Conservation (phyloP, 2,113 vertebrate species). For the Eolophus roseicapilla region DNA sequence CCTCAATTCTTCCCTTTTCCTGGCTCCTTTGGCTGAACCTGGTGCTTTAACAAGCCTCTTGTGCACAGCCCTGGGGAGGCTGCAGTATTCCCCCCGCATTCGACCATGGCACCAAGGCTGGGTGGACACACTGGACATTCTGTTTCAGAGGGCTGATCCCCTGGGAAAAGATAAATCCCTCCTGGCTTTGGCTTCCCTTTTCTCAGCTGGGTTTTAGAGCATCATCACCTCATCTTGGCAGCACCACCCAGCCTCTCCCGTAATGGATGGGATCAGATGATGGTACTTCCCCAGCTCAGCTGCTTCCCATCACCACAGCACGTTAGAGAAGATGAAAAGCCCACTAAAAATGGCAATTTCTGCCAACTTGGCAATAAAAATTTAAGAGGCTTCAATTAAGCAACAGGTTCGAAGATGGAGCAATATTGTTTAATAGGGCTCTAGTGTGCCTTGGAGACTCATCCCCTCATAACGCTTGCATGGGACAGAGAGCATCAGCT, state of each 20-base stretch:
- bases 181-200: neutral
- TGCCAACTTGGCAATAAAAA: slow-evolving; percentile 34
- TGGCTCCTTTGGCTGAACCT: neutral
- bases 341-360: slow-evolving; percentile 13
- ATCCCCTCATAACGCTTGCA: neutral
- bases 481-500: slow-evolving; percentile 3
- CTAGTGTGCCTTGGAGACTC: slow-evolving; percentile 13
- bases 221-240: rapidly evolving
- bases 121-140: rapidly evolving
- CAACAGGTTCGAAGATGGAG: neutral
- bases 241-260: neutral
- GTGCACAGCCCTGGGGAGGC: neutral
- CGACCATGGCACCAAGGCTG: neutral
- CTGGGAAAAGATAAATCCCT: neutral
- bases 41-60: neutral
- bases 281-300: neutral
- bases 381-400: slow-evolving; percentile 53
- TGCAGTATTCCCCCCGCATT: neutral
- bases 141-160: neutral
- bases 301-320: neutral
- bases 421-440: slow-evolving; percentile 14
- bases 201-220: neutral
- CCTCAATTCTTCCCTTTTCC: neutral
- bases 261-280: neutral
- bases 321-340: slow-evolving; percentile 18